These are phyloP conservation scores for Hanleya hanleyi DNA, from an alignment of 2,888 invertebrate species.

Conservation along the genomic window DNA sequence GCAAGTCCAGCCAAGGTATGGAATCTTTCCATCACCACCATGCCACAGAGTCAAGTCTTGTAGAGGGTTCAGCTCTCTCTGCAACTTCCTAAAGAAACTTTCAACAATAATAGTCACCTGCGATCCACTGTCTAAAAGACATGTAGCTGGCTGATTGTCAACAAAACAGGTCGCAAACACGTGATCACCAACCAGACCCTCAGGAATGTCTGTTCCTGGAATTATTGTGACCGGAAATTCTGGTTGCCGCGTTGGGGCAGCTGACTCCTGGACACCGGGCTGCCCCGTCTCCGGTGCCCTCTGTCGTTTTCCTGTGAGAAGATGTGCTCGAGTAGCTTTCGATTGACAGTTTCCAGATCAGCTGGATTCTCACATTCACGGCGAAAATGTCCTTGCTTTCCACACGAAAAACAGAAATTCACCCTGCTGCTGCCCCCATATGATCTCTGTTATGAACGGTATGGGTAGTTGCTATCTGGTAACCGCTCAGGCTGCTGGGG, in stretches of 20 bases:
- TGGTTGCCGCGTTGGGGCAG: not conserved
- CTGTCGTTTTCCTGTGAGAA: not conserved
- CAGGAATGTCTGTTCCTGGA: not conserved
- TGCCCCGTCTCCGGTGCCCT: not conserved
- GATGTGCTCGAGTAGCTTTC: not conserved
- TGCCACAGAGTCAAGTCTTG: not conserved
- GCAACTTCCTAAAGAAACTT: not conserved
- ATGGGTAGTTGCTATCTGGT: not conserved
- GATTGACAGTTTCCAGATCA: not conserved
- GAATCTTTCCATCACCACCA: not conserved
- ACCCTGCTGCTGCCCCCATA: not conserved
- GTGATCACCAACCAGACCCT: conserved; percentile 9
- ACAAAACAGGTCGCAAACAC: not conserved
- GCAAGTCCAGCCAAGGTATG: not conserved
- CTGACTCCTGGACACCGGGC: not conserved
- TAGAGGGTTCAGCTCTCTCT: not conserved
- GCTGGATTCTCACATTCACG: not conserved
- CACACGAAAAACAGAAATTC: not conserved
- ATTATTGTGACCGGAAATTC: not conserved
- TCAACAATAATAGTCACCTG: not conserved
- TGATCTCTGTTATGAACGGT: not conserved
- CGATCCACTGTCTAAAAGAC: not conserved
- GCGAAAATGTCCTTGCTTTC: not conserved
- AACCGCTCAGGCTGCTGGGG: not conserved
- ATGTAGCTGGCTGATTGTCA: not conserved